phyloP scores from a whole-genome alignment of 1,140 invertebrate genomes.

The Antheraea pernyi region DNA sequence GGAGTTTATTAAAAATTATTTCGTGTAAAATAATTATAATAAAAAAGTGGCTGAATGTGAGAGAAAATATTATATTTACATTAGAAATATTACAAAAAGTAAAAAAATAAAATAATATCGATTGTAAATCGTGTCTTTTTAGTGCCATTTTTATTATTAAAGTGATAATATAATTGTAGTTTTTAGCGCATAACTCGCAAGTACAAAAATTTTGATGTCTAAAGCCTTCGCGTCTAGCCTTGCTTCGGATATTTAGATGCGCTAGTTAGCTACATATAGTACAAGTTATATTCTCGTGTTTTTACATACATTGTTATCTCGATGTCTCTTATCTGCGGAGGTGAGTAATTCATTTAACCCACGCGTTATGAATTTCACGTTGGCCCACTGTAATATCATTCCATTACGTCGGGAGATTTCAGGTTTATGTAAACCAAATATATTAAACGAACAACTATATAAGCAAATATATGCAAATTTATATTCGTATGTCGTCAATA shows the following conservation, averaged over 20 bases:
- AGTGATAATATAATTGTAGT: constrained; percentile 48
- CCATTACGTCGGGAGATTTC: neutral
- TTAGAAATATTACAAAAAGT: neutral
- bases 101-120: constrained; percentile 26
- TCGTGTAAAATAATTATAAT: constrained; percentile 14
- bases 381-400: neutral
- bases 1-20: constrained; percentile 18
- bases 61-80: constrained; percentile 12
- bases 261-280: constrained; percentile 46
- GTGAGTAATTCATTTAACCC: constrained; percentile 43
- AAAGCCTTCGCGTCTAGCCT: constrained; percentile 58
- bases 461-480: no score
- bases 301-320: constrained; percentile 36
- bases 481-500: no score
- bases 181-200: constrained; percentile 47
- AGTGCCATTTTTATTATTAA: constrained; percentile 68
- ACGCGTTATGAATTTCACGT: neutral
- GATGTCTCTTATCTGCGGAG: constrained; percentile 73
- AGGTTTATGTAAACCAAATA: neutral
- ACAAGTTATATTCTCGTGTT: constrained; percentile 37
- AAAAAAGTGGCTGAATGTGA: constrained; percentile 29
- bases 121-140: constrained; percentile 71
- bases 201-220: constrained; percentile 70
- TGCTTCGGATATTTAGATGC: constrained; percentile 50
- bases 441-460: no score